Base-by-base conservation (phyloP, 92 coral and sea anemone species). In the Epizoanthus stellaris region DNA sequence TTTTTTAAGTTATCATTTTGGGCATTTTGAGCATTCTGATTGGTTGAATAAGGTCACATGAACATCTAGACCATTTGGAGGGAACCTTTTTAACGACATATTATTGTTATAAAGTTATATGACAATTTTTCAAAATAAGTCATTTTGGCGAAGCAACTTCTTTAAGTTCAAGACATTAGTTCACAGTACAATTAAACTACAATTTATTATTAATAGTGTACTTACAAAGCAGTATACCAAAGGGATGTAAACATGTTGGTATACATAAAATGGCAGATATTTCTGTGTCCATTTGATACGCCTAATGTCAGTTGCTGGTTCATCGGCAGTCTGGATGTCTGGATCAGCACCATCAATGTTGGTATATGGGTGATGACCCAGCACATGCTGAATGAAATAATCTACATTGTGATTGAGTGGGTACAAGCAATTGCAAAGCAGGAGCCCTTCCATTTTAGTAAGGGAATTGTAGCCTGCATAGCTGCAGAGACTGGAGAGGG, bases 291-390 rank as follows among this genome's bases (percentile, higher is more conserved):
- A 91, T 69, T 94, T 94, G 74, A 94, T 94, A 3, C 98, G 98
- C 34, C 98, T 87, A 57, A 94, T 87, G 73, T 94, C 98, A 3
- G 90, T 77, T 12, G 70, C 56, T 67, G 93, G 95, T 63, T 92
- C 93, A 13, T 88, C 88, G 30, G 92, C 63, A 9, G 98, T 94
- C 54, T 89, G 85, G 70, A 94, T 94, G 76, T 94, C 98, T 8
- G 98, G 98, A 80, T 94, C 98, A 42, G 93, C 86, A 4, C 93
- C 95, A 57, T 94, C 98, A 8, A 94, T 91, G 75, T 94, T 94
- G 66, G 98, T 94, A 72, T 94, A 94, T 0, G 95, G 95, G 66
- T 94, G 98, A 69, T 94, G 98, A 40, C 98, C 98, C 76, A 94
- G 92, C 0, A 79, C 77, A 76, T 94, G 98, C 98, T 94, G 67